Evolutionary conservation across 2,113 vertebrate species (phyloP).

Genomic region (Tympanuchus pallidicinctus): DNA sequence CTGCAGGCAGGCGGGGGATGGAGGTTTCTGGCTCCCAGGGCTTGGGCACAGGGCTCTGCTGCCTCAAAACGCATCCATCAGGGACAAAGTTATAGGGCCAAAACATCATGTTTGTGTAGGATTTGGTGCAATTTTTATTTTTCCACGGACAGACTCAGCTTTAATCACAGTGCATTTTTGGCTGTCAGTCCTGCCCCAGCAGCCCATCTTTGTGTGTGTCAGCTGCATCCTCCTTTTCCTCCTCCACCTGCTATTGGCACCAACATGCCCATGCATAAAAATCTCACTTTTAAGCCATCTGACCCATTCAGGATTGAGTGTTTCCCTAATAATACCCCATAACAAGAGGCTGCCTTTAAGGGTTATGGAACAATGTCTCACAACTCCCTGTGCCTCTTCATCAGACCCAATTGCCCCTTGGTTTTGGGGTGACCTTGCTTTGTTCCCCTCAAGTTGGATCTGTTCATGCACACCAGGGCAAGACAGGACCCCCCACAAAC

Average conservation of each 20-base stretch:
- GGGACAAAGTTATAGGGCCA: accelerated
- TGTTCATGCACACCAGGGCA: not conserved
- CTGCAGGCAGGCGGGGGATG: not conserved
- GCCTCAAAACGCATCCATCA: not conserved
- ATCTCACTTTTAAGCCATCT: not conserved
- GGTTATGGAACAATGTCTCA: not conserved
- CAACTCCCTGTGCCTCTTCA: not conserved
- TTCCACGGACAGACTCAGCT: not conserved
- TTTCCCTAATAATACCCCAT: not conserved
- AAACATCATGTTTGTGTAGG: not conserved
- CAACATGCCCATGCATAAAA: not conserved
- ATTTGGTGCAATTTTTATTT: not conserved
- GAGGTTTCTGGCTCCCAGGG: not conserved
- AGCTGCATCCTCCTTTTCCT: not conserved
- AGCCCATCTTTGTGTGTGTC: not conserved
- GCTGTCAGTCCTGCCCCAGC: not conserved
- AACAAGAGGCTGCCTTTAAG: not conserved
- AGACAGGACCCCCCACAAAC: not conserved
- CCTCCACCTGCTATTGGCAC: constrained; percentile 3
- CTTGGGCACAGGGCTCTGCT: not conserved
- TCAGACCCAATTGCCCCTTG: not conserved
- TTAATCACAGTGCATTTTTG: not conserved
- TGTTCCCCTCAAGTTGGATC: too few relatives aligned
- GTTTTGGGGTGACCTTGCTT: not conserved
- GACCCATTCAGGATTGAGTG: not conserved